Evolutionary conservation across 2,113 vertebrate species (phyloP), one percentile per base, ranked within the genome.

Genomic region (Lophotis ruficrista): DNA sequence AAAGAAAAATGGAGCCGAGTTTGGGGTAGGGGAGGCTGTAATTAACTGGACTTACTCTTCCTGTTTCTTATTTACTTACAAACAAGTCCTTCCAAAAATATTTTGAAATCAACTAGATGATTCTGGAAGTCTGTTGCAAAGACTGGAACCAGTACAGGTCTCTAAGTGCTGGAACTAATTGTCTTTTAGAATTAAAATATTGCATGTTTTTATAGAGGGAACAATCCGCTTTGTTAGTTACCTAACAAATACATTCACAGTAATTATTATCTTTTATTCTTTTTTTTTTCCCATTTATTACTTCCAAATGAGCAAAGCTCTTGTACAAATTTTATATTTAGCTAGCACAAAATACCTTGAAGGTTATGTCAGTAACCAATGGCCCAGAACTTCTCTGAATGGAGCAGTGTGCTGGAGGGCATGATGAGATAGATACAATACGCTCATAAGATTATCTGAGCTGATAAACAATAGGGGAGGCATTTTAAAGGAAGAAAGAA

Each of bases 381-480:
- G 60, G 45, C 47, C 83, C 68, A 68, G 71, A 91, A 65, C 54
- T 48, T 17, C 58, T 94, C 72, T 69, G 93, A 41, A 2, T 25
- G 68, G 15, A 79, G 65, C 72, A 54, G 45, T 58, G 21, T 27
- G 81, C 77, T 57, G 28, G 13, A 81, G 72, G 47, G 81, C 73
- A 65, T 19, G 48, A 22, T 8, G 22, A 41, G 54, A 64, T 3
- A 77, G 31, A 41, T 38, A 62, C 23, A 31, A 30, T 5, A 50
- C 0, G 0, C 18, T 84, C 22, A 0, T 7, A 7, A 37, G 72
- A 50, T 61, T 65, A 50, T 50, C 45, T 41, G 33, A 84, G 69
- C 41, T 83, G 64, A 73, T 25, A 57, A 83, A 86, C 45, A 77
- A 80, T 30, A 72, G 38, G 27, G 28, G 37, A 73, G 13, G 2